Base-by-base conservation (phyloP, 2,797 vertebrate species). In the Macroramphosus scolopax region DNA sequence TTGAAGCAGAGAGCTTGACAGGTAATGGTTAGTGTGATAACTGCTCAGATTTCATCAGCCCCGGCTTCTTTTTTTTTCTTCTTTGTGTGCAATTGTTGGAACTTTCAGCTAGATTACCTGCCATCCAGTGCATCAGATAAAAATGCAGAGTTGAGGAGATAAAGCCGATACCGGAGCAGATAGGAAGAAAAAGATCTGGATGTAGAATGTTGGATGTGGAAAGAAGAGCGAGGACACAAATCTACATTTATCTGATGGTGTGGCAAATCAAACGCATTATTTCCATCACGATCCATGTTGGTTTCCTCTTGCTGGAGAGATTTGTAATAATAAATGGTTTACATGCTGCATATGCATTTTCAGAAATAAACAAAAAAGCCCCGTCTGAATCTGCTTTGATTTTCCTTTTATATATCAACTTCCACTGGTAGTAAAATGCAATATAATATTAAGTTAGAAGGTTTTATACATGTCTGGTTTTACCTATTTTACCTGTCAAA, bases 21-120 rank as follows among this genome's bases (percentile, higher is more conserved):
- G 95, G 95, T 95, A 95, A 97, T 98, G 93, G 95, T 97, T 95
- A 95, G 92, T 92, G 91, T 94, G 94, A 97, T 97, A 96, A 98
- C 95, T 95, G 92, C 93, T 95, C 92, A 94, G 94, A 98, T 98
- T 97, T 98, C 94, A 96, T 97, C 95, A 97, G 93, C 90, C 85
- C 74, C 77, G 89, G 90, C 87, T 68, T 69, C 68, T 69, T 76
- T 65, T 57, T 64, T 56, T 6, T 8, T 18, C 31, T 44, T 91
- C 89, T 93, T 84, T 89, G 87, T 90, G 91, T 91, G 92, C 92
- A 95, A 95, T 96, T 96, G 93, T 95, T 93, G 89, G 91, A 95
- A 96, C 94, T 96, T 97, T 95, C 92, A 93, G 91, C 91, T 92
- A 93, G 94, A 97, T 97, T 94, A 94, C 92, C 93, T 94, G 93